Conservation (phyloP, 2,888 invertebrate genomes). For the Agrotis ipsilon region DNA sequence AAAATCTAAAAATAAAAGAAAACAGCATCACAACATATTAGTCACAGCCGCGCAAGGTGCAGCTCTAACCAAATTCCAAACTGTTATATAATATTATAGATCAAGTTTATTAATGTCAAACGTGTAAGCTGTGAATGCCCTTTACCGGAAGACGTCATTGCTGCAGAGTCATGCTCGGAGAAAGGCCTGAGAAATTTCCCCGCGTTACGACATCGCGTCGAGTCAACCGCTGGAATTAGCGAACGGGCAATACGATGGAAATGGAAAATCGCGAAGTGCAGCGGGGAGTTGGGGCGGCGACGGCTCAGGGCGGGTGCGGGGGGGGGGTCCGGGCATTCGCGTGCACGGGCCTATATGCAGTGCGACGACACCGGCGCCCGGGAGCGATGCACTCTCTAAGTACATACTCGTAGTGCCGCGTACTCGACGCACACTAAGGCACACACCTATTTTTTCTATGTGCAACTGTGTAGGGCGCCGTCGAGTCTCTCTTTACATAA, state of each 20-base stretch:
- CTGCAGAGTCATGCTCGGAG: slow-evolving; percentile 71
- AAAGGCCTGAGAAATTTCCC: slow-evolving; percentile 85
- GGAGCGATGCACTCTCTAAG: slow-evolving; percentile 90
- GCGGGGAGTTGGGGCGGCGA: slow-evolving; percentile 68
- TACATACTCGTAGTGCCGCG: slow-evolving; percentile 84
- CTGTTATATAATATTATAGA: slow-evolving; percentile 50
- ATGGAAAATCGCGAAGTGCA: slow-evolving; percentile 90
- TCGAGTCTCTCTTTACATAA: slow-evolving; percentile 81
- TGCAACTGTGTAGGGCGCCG: slow-evolving; percentile 82
- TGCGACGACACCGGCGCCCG: slow-evolving; percentile 90
- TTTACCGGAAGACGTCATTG: slow-evolving; percentile 79
- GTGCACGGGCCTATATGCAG: slow-evolving; percentile 91
- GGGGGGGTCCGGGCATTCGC: slow-evolving; percentile 85
- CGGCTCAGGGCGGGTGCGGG: slow-evolving; percentile 55
- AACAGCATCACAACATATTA: not conserved
- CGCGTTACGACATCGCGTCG: slow-evolving; percentile 81
- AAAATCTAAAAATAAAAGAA: not conserved
- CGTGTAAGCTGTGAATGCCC: slow-evolving; percentile 74
- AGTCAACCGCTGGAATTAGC: slow-evolving; percentile 83
- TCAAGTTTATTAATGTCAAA: slow-evolving; percentile 70
- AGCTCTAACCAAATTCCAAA: slow-evolving; percentile 29
- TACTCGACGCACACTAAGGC: slow-evolving; percentile 86
- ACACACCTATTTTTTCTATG: slow-evolving; percentile 86
- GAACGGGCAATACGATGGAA: slow-evolving; percentile 83
- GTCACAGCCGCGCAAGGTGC: not conserved